A percentile compares a stretch with the other conserved stretches of the same genome.
phyloP scores from a whole-genome alignment of 1,140 invertebrate genomes.

The Palaemon carinicauda region DNA sequence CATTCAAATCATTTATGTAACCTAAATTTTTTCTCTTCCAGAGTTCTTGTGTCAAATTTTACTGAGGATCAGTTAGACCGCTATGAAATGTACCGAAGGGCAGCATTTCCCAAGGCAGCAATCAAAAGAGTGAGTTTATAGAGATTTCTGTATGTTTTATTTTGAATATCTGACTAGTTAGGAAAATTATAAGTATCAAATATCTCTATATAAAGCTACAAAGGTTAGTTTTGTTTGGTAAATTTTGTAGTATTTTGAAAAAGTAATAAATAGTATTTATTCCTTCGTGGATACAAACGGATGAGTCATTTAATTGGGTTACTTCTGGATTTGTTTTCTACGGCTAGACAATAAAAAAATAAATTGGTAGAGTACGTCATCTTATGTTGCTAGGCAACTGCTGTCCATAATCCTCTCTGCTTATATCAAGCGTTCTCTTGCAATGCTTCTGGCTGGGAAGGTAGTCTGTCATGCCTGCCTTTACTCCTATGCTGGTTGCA shows the following conservation, averaged over 20 bases:
- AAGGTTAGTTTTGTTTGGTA: neutral
- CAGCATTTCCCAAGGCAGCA: slow-evolving; percentile 96
- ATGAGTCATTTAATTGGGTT: too few relatives aligned
- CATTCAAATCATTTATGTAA: neutral
- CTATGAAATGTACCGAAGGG: slow-evolving; percentile 97
- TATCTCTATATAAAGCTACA: neutral
- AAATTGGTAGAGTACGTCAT: too few relatives aligned
- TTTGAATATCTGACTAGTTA: neutral
- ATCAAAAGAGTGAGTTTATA: slow-evolving; percentile 82
- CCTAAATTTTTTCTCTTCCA: slow-evolving; percentile 65
- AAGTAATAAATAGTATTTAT: too few relatives aligned
- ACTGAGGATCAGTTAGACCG: slow-evolving; percentile 97
- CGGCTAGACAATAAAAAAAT: too few relatives aligned
- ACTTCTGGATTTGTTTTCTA: too few relatives aligned
- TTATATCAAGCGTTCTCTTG: too few relatives aligned
- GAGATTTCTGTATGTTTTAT: neutral
- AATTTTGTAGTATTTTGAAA: neutral
- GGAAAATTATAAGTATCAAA: neutral
- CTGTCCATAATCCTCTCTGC: too few relatives aligned
- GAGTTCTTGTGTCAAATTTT: slow-evolving; percentile 96
- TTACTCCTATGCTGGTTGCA: too few relatives aligned
- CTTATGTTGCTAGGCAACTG: too few relatives aligned
- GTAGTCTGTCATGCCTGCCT: too few relatives aligned
- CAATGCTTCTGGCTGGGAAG: too few relatives aligned
- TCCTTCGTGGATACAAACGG: too few relatives aligned